Percentiles rank a stretch among this genome's conserved stretches.
These are phyloP conservation scores for Styela clava DNA, from an alignment of 23 tunicate genomes.

Conservation along the genomic window DNA sequence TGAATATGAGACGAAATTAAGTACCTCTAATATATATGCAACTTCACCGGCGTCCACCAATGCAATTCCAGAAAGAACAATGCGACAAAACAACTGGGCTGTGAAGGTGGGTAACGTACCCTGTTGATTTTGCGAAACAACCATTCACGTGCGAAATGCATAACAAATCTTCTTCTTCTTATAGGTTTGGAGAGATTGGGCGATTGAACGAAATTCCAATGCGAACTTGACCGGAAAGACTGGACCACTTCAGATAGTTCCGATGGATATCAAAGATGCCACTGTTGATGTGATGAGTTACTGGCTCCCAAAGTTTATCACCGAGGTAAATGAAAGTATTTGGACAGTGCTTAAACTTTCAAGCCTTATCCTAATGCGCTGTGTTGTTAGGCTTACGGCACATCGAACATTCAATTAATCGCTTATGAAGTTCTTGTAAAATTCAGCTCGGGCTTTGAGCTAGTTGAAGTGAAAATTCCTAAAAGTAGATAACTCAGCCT, in stretches of 20 bases:
- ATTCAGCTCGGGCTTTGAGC: too few relatives aligned
- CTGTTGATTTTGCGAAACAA: background rate
- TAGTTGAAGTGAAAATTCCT: too few relatives aligned
- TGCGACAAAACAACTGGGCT: constrained; percentile 98
- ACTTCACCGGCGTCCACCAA: constrained; percentile 23
- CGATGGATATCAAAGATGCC: constrained; percentile 81
- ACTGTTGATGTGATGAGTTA: constrained; percentile 78
- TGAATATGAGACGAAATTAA: constrained; percentile 39
- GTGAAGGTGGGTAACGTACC: constrained; percentile 66
- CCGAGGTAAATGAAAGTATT: constrained; percentile 47
- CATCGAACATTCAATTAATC: too few relatives aligned
- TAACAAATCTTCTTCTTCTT: too few relatives aligned
- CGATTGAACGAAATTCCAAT: constrained; percentile 63
- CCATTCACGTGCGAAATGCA: too few relatives aligned
- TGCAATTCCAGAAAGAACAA: constrained; percentile 87
- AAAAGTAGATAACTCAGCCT: too few relatives aligned
- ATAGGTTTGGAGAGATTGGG: constrained; percentile 98
- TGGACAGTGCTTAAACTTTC: background rate
- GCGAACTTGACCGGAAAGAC: constrained; percentile 57
- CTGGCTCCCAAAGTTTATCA: constrained; percentile 89
- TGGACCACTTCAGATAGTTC: constrained; percentile 49
- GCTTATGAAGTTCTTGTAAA: too few relatives aligned
- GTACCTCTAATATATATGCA: background rate
- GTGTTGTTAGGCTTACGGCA: too few relatives aligned
- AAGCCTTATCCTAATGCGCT: too few relatives aligned